Base-by-base conservation (phyloP, 2,888 invertebrate species). In the Acleris holmiana region DNA sequence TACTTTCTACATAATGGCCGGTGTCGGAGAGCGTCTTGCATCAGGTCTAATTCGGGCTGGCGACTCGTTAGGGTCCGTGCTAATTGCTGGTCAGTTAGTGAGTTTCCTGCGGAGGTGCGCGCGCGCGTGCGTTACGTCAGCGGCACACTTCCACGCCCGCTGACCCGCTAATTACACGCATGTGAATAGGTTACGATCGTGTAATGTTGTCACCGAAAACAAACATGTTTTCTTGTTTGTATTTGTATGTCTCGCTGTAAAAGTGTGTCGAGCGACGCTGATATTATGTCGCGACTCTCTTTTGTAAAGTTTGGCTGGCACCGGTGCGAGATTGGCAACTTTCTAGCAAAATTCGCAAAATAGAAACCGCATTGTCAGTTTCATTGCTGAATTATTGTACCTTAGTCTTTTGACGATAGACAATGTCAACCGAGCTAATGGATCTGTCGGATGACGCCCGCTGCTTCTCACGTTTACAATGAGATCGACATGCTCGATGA, bases 81-180 rank as follows among this genome's bases (percentile, higher is more conserved):
- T 87, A 85, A 85, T 84, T 82, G 51, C 25, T 48, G 25, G 80
- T 80, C 78, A 75, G 78, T 79, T 73, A 75, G 71, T 76, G 69
- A 69, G 72, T 77, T 75, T 76, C 78, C 76, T 74, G 72, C 70
- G 65, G 69, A 66, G 71, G 62, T 71, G 74, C 71, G 69, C 73
- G 66, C 69, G 67, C 74, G 72, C 51, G 29, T 7, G 29, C 63
- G 72, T 89, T 88, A 82, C 86, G 82, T 89, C 88, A 90, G 71
- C 78, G 81, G 76, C 80, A 82, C 77, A 84, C 84, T 84, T 85
- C 78, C 77, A 74, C 79, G 80, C 79, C 69, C 80, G 80, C 77
- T 87, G 88, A 88, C 88, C 88, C 78, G 83, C 86, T 86, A 86
- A 86, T 86, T 85, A 84, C 80, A 73, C 78, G 79, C 76, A 83